Conservation (phyloP, 2,888 invertebrate species). For the Hipparchia sbordonii region DNA sequence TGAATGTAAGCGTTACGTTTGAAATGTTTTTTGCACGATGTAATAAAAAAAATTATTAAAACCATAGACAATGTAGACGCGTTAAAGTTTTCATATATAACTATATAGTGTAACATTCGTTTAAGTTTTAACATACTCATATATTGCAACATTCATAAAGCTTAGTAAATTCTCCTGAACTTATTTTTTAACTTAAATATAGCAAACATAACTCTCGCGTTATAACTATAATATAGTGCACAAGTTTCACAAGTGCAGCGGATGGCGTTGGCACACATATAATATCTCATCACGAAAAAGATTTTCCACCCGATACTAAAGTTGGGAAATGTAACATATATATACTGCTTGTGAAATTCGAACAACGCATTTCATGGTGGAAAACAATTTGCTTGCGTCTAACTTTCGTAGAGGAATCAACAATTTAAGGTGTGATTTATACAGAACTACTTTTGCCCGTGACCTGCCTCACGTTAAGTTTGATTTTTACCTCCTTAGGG, state of each 20-base stretch:
- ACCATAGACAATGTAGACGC: too few species aligned
- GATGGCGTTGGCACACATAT: constrained; percentile 17
- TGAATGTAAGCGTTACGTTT: too few species aligned
- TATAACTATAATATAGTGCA: background rate
- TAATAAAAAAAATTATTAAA: too few species aligned
- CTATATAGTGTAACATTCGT: too few species aligned
- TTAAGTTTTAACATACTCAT: too few species aligned
- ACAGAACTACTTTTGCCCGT: background rate
- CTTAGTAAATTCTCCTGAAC: background rate
- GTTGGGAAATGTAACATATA: constrained; percentile 7
- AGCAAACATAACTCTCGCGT: background rate
- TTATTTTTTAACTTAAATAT: background rate
- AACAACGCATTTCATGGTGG: background rate
- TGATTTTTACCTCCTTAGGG: too few species aligned
- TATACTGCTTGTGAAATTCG: constrained; percentile 10
- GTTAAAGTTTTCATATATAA: too few species aligned
- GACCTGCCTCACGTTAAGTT: too few species aligned
- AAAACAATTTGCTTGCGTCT: constrained; percentile 1
- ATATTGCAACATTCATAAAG: too few species aligned
- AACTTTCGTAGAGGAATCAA: background rate
- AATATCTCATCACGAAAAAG: constrained; percentile 20
- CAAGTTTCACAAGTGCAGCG: constrained; percentile 12
- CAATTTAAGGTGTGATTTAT: background rate
- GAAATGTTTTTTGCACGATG: too few species aligned
- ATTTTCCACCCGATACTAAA: constrained; percentile 20